These are phyloP conservation scores for Microcebus lehilahytsara DNA, from an alignment of 2,113 vertebrate species.

Conservation along the genomic window DNA sequence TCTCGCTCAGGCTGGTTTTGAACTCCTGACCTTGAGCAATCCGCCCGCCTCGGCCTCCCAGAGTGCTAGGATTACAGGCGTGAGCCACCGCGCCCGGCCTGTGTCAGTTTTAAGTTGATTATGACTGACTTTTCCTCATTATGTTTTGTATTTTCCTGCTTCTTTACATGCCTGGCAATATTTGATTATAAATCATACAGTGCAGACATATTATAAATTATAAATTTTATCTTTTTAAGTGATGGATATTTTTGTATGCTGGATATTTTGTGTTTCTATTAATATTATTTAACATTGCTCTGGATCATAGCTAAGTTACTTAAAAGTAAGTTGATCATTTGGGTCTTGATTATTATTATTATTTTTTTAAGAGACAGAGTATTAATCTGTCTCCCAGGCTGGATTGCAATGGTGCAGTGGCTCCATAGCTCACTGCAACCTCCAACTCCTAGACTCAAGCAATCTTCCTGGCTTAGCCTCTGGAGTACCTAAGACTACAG, in stretches of 20 bases:
- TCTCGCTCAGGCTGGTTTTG: too few relatives aligned
- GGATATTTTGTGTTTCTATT: background rate
- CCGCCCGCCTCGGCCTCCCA: too few relatives aligned
- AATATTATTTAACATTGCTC: background rate
- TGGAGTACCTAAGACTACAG: too few relatives aligned
- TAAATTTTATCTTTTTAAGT: background rate
- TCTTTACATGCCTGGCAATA: background rate
- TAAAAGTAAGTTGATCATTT: background rate
- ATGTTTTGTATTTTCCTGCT: background rate
- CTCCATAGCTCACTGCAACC: too few relatives aligned
- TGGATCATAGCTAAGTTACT: background rate
- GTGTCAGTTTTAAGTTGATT: background rate
- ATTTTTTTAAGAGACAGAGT: background rate
- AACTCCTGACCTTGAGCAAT: too few relatives aligned
- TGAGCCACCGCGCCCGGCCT: too few relatives aligned
- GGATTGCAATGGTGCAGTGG: too few relatives aligned
- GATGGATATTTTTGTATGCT: background rate
- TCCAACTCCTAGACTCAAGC: too few relatives aligned
- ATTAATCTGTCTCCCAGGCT: too few relatives aligned
- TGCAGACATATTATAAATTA: background rate
- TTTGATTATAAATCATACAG: background rate
- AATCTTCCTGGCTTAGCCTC: too few relatives aligned
- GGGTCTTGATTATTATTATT: background rate
- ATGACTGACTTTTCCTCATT: slow-evolving; percentile 14
- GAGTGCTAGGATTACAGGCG: too few relatives aligned